These are phyloP conservation scores for Volucella bombylans DNA, from an alignment of 2,888 invertebrate genomes.

Conservation along the genomic window DNA sequence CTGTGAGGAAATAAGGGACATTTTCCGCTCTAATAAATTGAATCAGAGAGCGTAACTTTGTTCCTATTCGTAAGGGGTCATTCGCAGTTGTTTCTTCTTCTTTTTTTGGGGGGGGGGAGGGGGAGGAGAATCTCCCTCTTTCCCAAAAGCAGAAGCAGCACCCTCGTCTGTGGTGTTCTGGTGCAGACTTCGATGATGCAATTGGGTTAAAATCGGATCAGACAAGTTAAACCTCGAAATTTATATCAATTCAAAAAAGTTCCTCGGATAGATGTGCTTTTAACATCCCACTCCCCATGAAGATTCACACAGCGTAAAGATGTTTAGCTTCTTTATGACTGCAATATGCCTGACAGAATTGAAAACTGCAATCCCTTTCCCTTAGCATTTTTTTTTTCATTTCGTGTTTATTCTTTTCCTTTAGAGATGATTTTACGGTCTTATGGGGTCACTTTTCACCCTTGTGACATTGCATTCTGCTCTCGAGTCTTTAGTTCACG, in stretches of 20 bases:
- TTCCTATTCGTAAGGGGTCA: conserved; percentile 65
- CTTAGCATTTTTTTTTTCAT: too few relatives aligned
- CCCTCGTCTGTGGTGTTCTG: not conserved
- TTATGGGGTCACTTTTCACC: too few relatives aligned
- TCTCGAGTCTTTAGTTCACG: too few relatives aligned
- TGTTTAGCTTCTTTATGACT: too few relatives aligned
- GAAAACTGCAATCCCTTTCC: too few relatives aligned
- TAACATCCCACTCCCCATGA: too few relatives aligned
- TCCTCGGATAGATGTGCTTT: not conserved
- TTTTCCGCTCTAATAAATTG: conserved; percentile 81
- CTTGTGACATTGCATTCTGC: too few relatives aligned
- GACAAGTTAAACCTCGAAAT: conserved; percentile 14
- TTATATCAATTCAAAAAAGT: conserved; percentile 10
- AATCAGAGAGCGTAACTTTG: conserved; percentile 81
- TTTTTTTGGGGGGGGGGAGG: not conserved
- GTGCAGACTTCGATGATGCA: conserved; percentile 3
- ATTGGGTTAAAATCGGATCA: conserved; percentile 1
- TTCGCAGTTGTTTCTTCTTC: conserved; percentile 18
- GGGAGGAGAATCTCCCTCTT: too few relatives aligned
- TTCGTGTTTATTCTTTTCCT: too few relatives aligned
- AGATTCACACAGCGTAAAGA: too few relatives aligned
- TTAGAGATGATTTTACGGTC: too few relatives aligned
- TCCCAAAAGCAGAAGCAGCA: not conserved
- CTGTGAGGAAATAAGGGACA: conserved; percentile 62
- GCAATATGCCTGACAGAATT: too few relatives aligned